Evolutionary conservation across 2,113 vertebrate species (phyloP).

Genomic region (Urocolius indicus): DNA sequence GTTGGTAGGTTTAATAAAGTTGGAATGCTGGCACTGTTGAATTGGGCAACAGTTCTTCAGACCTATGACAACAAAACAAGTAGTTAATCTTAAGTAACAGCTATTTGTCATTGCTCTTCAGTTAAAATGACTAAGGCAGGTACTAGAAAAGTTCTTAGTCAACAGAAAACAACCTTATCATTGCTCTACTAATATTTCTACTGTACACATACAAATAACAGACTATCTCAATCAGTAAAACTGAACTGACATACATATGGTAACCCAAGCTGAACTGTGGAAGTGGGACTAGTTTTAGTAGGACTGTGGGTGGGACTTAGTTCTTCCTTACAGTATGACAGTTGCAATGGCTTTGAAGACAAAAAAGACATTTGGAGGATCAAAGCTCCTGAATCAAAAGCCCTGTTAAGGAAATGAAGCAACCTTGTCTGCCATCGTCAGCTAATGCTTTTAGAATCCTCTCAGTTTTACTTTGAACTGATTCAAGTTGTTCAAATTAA

Average conservation of each 20-base stretch:
- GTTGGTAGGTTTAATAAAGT: slow-evolving; percentile 92
- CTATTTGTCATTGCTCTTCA: not conserved
- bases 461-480: not conserved
- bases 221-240: not conserved
- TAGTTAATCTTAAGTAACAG: not conserved
- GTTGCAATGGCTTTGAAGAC: not conserved
- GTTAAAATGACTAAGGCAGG: not conserved
- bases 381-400: not conserved
- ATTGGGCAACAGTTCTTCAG: slow-evolving; percentile 90
- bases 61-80: slow-evolving; percentile 75
- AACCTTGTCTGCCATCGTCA: not conserved
- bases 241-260: not conserved
- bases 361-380: not conserved
- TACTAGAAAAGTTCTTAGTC: not conserved
- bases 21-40: slow-evolving; percentile 95
- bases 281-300: not conserved
- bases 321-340: not conserved
- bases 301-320: not conserved
- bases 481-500: not conserved
- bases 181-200: not conserved
- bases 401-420: not conserved
- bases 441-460: not conserved
- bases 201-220: not conserved
- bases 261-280: not conserved
- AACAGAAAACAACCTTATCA: not conserved